These are phyloP conservation scores for Tor tambroides DNA, from an alignment of 2,113 vertebrate species.

Conservation along the genomic window DNA sequence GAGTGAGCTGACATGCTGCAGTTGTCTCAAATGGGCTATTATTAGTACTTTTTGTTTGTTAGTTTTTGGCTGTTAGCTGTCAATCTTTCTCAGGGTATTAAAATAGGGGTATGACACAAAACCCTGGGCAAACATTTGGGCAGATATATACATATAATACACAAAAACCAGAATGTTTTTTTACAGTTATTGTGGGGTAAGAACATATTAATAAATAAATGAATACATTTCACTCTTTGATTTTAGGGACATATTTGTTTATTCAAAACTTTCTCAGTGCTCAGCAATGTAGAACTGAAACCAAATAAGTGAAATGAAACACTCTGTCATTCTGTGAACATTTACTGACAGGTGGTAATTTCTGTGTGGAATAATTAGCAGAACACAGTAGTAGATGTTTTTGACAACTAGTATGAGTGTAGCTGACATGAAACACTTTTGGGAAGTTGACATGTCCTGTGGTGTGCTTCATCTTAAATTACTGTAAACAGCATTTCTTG, in stretches of 20 bases:
- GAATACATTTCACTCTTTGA: background rate
- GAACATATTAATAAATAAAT: too few species aligned
- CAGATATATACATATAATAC: too few species aligned
- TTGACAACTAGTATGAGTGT: background rate
- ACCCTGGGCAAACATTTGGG: too few species aligned
- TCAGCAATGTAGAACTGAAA: slow-evolving; percentile 34
- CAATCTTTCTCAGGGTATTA: too few species aligned
- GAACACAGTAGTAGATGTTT: slow-evolving; percentile 6
- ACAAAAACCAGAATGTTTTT: too few species aligned
- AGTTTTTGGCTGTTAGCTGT: too few species aligned
- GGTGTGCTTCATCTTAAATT: background rate
- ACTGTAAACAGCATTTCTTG: background rate
- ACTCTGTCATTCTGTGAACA: background rate
- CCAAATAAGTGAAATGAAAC: slow-evolving; percentile 37
- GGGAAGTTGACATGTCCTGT: background rate
- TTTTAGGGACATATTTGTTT: slow-evolving; percentile 11
- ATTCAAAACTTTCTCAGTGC: background rate
- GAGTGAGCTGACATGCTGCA: background rate
- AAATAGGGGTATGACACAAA: background rate
- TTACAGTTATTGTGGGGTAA: too few species aligned
- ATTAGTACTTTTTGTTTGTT: background rate
- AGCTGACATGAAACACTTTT: slow-evolving; percentile 11
- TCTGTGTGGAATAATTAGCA: slow-evolving; percentile 21
- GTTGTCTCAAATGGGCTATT: background rate
- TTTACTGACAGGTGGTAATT: slow-evolving; percentile 28